These are phyloP conservation scores for Drosophila nikananu DNA, from an alignment of 1,140 invertebrate genomes.

Conservation along the genomic window DNA sequence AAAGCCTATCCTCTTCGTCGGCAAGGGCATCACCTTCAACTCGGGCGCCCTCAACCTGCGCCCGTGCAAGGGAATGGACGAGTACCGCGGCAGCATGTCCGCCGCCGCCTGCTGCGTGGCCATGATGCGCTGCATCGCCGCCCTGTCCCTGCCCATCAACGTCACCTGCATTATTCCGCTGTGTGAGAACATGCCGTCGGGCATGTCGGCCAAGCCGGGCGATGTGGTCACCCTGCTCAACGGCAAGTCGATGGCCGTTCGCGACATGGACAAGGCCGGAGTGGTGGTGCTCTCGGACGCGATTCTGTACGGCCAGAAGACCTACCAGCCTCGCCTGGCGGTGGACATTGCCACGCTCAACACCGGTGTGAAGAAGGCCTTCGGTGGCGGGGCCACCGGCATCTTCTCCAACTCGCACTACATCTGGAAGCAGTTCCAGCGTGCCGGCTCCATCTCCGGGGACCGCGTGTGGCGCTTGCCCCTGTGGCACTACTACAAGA, in stretches of 20 bases:
- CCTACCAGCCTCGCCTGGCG: constrained; percentile 88
- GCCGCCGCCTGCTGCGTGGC: constrained; percentile 94
- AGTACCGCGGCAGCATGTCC: constrained; percentile 96
- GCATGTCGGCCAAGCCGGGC: constrained; percentile 93
- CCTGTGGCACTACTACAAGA: constrained; percentile 91
- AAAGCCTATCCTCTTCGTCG: constrained; percentile 88
- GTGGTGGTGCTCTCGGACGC: constrained; percentile 95
- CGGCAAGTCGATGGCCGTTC: constrained; percentile 94
- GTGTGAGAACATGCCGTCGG: constrained; percentile 95
- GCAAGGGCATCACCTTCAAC: constrained; percentile 95
- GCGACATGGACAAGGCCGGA: constrained; percentile 96
- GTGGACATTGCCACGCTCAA: constrained; percentile 92
- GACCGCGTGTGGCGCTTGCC: constrained; percentile 96
- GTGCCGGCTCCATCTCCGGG: constrained; percentile 90
- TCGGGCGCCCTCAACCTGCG: constrained; percentile 95
- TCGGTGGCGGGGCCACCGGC: constrained; percentile 91
- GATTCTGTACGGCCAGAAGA: constrained; percentile 90
- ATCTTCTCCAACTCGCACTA: constrained; percentile 90
- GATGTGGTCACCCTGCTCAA: constrained; percentile 94
- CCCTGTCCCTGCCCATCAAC: constrained; percentile 91
- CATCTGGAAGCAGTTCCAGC: constrained; percentile 88
- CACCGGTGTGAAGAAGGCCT: constrained; percentile 85
- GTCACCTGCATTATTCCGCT: constrained; percentile 91
- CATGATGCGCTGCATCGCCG: constrained; percentile 89
- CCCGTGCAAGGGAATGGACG: constrained; percentile 90